Base-by-base conservation (phyloP, 2,113 vertebrate genomes). In the Sinocyclocheilus rhinocerous region DNA sequence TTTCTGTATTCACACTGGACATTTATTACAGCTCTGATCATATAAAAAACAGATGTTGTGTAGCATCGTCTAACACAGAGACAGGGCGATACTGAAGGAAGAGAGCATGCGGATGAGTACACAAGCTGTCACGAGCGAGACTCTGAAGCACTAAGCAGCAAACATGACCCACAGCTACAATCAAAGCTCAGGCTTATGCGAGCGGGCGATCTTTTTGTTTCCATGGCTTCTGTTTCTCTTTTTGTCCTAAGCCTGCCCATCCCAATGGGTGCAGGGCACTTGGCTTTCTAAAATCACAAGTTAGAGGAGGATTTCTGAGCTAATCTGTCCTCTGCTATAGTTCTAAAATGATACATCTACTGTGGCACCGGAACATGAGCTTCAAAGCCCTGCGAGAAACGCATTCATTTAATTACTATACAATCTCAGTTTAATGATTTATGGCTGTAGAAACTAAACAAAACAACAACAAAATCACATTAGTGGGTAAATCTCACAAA, bases 121-220 rank as follows among this genome's bases (percentile, higher is more conserved):
- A 76, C 42, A 76, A 76, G 72, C 70, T 73, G 70, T 73, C 36
- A 73, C 39, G 20, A 73, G 70, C 20, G 2, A 59, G 89, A 89
- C 69, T 89, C 72, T 89, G 89, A 86, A 77, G 82, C 90, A 81
- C 89, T 85, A 59, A 48, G 76, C 65, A 87, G 82, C 77, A 81
- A 91, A 83, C 85, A 87, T 88, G 89, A 85, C 90, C 88, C 87
- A 88, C 88, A 88, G 87, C 55, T 81, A 81, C 57, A 65, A 63
- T 57, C 29, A 24, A 81, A 90, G 81, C 83, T 69, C 57, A 81
- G 83, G 73, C 81, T 75, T 87, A 85, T 22, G 52, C 52, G 20
- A 67, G 26, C 18, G 6, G 84, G 16, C 12, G 0, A 78, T 57
- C 48, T 79, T 72, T 69, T 45, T 73, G 67, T 86, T 86, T 61